These are phyloP conservation scores for Mus caroli DNA, from an alignment of 2,797 vertebrate genomes.

Conservation along the genomic window DNA sequence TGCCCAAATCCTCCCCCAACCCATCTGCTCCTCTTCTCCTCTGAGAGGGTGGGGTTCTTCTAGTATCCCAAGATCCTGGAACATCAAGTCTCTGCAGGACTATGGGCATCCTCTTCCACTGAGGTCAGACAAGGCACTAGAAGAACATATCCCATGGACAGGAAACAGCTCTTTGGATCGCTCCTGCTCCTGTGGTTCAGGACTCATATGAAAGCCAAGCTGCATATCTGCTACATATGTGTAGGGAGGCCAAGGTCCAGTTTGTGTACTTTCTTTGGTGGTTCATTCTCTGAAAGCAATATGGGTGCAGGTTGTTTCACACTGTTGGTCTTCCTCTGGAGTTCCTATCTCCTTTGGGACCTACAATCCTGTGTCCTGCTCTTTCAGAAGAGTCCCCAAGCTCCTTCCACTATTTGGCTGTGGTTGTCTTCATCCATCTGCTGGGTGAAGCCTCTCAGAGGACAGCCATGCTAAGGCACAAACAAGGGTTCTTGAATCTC, in stretches of 20 bases:
- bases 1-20: no score
- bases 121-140: neutral
- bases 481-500: neutral
- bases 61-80: neutral
- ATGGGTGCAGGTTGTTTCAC: neutral
- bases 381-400: neutral
- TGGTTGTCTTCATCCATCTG: neutral
- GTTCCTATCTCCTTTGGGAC: neutral
- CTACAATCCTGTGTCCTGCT: accelerated
- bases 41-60: neutral
- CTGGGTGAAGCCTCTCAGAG: neutral
- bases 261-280: neutral
- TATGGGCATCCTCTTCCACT: neutral
- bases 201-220: neutral
- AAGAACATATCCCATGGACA: neutral
- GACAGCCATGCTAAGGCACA: neutral
- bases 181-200: neutral
- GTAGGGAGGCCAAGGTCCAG: neutral
- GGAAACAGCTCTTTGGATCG: neutral
- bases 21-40: neutral
- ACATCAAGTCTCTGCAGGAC: neutral
- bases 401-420: neutral
- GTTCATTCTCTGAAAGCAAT: neutral
- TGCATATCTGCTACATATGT: neutral
- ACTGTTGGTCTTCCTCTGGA: neutral